Conservation (phyloP, 2,797 vertebrate species). For the Anabacerthia variegaticeps region DNA sequence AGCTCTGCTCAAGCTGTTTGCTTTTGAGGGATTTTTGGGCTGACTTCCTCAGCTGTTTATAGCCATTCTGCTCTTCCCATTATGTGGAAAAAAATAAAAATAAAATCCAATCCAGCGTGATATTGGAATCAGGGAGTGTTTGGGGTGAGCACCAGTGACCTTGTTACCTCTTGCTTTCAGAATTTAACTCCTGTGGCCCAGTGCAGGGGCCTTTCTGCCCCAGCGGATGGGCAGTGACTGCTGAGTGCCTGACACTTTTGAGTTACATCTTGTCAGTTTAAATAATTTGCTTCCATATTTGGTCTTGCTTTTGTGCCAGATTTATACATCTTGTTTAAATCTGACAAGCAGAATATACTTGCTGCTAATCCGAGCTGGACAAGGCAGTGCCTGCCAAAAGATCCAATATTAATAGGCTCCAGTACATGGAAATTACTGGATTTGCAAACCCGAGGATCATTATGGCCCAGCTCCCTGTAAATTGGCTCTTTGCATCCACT, state of each 20-base stretch:
- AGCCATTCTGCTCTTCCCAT: not conserved
- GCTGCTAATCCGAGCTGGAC: not conserved
- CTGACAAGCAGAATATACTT: not conserved
- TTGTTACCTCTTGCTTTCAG: not conserved
- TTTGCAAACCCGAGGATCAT: not conserved
- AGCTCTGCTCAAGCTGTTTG: not conserved
- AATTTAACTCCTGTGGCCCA: not conserved
- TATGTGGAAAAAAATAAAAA: fast-evolving
- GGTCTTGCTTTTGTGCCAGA: conserved; percentile 5
- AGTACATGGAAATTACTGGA: not conserved
- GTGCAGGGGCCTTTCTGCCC: not conserved
- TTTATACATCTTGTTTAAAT: conserved; percentile 19
- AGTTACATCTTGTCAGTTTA: not conserved
- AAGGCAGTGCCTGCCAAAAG: not conserved
- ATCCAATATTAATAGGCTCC: not conserved
- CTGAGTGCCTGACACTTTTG: not conserved
- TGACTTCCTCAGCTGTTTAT: not conserved
- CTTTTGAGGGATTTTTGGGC: not conserved
- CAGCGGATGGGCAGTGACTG: not conserved
- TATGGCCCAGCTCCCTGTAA: not conserved
- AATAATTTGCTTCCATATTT: conserved; percentile 40
- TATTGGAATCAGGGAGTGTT: fast-evolving
- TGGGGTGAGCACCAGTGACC: not conserved
- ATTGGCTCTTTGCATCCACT: not conserved
- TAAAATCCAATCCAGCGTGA: fast-evolving